Percentiles rank a stretch among this genome's conserved stretches.
These are phyloP conservation scores for Aphis craccivora DNA, from an alignment of 1,140 invertebrate genomes.

Conservation along the genomic window DNA sequence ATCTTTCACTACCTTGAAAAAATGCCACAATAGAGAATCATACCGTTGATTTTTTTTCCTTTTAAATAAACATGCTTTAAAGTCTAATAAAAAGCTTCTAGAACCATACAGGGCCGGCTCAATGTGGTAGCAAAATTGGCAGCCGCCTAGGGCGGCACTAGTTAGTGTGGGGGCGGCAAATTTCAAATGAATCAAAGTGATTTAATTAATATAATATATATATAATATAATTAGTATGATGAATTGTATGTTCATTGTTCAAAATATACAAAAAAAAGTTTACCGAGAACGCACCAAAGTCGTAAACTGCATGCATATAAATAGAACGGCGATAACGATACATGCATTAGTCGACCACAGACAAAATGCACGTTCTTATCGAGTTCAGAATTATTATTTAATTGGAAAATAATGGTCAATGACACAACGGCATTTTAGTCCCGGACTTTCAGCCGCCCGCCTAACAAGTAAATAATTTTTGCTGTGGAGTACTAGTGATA, in stretches of 20 bases:
- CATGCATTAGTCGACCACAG: background rate
- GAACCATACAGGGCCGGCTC: too few relatives aligned
- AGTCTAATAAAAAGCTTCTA: too few relatives aligned
- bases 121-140: too few relatives aligned
- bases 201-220: constrained; percentile 12
- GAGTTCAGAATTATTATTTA: constrained; percentile 13
- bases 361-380: background rate
- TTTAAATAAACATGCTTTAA: too few relatives aligned
- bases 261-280: constrained; percentile 1
- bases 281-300: constrained; percentile 11
- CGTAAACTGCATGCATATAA: constrained; percentile 16
- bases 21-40: too few relatives aligned
- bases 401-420: background rate
- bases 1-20: too few relatives aligned
- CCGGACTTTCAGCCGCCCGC: background rate
- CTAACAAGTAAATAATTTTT: background rate
- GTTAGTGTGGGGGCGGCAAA: background rate
- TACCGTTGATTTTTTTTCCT: too few relatives aligned
- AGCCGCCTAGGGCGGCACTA: background rate
- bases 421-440: constrained; percentile 30
- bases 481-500: background rate
- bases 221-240: background rate
- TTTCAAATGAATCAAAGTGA: constrained; percentile 23
- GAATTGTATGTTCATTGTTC: constrained; percentile 2
- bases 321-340: constrained; percentile 14